These are phyloP conservation scores for Bibio marci DNA, from an alignment of 2,888 invertebrate genomes.

Conservation along the genomic window DNA sequence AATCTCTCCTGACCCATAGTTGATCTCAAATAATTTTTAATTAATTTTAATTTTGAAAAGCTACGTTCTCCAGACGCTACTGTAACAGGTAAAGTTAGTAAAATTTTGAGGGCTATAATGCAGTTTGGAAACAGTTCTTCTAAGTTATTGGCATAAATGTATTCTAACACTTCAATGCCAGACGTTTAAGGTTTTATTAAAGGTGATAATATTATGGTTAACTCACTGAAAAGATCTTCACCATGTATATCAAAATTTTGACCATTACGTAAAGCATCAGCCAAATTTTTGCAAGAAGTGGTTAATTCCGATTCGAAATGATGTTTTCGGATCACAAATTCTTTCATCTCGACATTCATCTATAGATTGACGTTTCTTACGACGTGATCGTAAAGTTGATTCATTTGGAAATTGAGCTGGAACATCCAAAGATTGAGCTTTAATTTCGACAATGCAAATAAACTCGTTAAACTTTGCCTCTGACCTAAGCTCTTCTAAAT, in stretches of 20 bases:
- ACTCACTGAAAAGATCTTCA: constrained; percentile 4
- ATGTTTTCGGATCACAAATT: constrained; percentile 3
- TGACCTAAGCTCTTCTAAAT: background rate
- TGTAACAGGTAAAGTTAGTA: constrained; percentile 5
- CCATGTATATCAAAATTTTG: constrained; percentile 4
- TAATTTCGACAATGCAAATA: constrained; percentile 3
- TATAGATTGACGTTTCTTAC: background rate
- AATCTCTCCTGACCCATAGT: constrained; percentile 1
- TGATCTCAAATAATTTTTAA: constrained; percentile 2
- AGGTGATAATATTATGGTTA: constrained; percentile 2
- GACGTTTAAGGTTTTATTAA: background rate
- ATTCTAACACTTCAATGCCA: constrained; percentile 2
- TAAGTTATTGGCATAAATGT: constrained; percentile 3
- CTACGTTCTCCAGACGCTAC: constrained; percentile 6
- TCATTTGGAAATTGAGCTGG: constrained; percentile 4
- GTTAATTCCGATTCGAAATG: background rate
- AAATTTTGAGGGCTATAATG: constrained; percentile 4
- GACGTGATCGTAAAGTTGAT: background rate
- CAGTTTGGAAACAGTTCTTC: constrained; percentile 3
- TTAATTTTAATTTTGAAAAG: constrained; percentile 6
- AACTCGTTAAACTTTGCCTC: constrained; percentile 2
- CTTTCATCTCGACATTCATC: background rate
- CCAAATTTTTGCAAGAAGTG: background rate
- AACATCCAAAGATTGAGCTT: constrained; percentile 5
- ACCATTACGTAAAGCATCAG: background rate